Percentiles rank a stretch among this genome's conserved stretches.
These are phyloP conservation scores for Loriculus beryllinus DNA, from an alignment of 2,797 vertebrate genomes.

Conservation along the genomic window DNA sequence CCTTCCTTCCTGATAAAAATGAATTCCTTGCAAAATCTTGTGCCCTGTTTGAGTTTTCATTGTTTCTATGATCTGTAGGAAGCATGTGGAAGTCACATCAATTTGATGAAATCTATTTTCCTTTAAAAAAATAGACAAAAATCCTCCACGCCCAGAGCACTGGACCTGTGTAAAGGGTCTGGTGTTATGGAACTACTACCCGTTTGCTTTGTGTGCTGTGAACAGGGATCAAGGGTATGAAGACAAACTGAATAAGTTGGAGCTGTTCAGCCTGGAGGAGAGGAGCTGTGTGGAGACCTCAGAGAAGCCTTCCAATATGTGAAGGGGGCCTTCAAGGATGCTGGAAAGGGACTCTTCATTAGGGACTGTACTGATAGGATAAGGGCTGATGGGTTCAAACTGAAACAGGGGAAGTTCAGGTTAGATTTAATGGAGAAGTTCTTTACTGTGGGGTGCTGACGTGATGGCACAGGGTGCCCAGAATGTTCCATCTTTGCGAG, in stretches of 20 bases:
- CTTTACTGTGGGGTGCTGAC: neutral
- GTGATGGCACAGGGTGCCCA: neutral
- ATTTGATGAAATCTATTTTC: neutral
- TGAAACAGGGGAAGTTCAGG: neutral
- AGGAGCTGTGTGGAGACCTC: neutral
- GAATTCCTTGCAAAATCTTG: neutral
- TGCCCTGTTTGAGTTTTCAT: neutral
- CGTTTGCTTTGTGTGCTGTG: neutral
- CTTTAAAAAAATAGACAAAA: neutral
- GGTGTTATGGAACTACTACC: neutral
- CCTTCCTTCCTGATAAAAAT: neutral
- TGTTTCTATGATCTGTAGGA: neutral
- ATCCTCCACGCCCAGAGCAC: fast-evolving
- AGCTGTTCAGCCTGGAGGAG: neutral
- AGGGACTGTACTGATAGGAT: neutral
- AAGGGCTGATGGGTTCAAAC: neutral
- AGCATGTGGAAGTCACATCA: neutral
- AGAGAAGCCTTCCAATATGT: neutral
- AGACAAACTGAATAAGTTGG: neutral
- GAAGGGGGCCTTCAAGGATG: neutral
- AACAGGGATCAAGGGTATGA: neutral
- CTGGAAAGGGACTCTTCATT: neutral
- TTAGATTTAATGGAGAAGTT: neutral
- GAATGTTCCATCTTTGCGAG: too few species aligned
- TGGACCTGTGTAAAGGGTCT: neutral